These are phyloP conservation scores for Lacerta viridis DNA, from an alignment of 2,797 vertebrate species.

Conservation along the genomic window DNA sequence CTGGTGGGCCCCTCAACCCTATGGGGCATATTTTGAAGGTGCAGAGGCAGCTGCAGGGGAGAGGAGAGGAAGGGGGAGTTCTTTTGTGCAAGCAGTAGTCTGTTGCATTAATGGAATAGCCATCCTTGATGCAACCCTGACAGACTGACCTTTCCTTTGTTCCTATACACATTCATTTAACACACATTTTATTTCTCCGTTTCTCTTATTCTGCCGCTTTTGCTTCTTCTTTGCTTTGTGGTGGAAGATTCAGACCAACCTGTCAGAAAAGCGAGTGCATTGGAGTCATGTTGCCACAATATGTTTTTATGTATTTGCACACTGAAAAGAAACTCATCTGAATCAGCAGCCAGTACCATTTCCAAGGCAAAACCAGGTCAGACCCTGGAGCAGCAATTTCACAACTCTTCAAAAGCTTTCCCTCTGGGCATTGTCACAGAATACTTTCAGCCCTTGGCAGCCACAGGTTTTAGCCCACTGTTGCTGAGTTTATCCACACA, in stretches of 20 bases:
- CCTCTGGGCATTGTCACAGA: slow-evolving; percentile 1
- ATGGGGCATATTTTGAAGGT: too few relatives aligned
- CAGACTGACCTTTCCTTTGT: not conserved
- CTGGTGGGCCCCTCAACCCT: too few relatives aligned
- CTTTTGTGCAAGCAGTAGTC: too few relatives aligned
- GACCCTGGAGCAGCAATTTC: slow-evolving; percentile 16
- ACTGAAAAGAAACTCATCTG: slow-evolving; percentile 2
- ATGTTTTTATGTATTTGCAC: not conserved
- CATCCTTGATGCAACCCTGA: not conserved
- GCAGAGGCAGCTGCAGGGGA: too few relatives aligned
- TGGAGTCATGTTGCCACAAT: slow-evolving; percentile 21
- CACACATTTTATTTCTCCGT: not conserved
- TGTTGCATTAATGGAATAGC: too few relatives aligned
- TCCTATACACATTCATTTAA: not conserved
- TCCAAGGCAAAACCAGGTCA: slow-evolving; percentile 30
- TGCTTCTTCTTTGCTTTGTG: not conserved
- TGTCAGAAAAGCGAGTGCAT: not conserved
- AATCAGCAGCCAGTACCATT: slow-evolving; percentile 24
- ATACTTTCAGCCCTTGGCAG: slow-evolving; percentile 24
- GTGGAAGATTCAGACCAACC: slow-evolving; percentile 5
- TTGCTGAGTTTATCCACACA: slow-evolving; percentile 12
- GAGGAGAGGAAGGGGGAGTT: too few relatives aligned
- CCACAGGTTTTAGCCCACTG: slow-evolving; percentile 8
- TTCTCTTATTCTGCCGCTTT: not conserved
- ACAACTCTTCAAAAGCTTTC: slow-evolving; percentile 26